phyloP scores from a whole-genome alignment of 2,888 invertebrate genomes.

The Rotaria macrura region DNA sequence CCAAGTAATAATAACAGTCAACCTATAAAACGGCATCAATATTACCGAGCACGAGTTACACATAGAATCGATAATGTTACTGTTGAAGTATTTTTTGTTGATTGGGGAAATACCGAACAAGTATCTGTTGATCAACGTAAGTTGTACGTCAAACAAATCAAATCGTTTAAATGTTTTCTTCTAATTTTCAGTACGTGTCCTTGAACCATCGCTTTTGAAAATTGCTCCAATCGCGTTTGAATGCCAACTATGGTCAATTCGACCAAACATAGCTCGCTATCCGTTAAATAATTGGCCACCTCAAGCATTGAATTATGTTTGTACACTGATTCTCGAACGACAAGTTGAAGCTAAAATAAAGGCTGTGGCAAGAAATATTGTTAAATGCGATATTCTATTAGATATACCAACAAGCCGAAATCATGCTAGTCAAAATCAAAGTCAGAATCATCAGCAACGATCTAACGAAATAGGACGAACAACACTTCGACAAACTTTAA shows the following conservation, averaged over 20 bases:
- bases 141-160: too few relatives aligned
- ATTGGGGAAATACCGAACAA: conserved; percentile 28
- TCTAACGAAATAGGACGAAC: background rate
- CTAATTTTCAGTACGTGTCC: background rate
- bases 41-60: background rate
- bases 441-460: background rate
- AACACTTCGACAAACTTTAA: conserved; percentile 2
- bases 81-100: conserved; percentile 25
- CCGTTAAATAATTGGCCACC: background rate
- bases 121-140: background rate
- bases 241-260: conserved; percentile 25
- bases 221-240: conserved; percentile 20
- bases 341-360: background rate
- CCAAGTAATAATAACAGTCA: background rate
- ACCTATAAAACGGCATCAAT: background rate
- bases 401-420: background rate
- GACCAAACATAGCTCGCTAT: conserved; percentile 16
- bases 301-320: background rate
- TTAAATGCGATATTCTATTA: conserved; percentile 7
- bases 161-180: background rate
- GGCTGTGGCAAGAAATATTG: background rate
- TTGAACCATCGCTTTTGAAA: background rate
- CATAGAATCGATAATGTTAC: conserved; percentile 6
- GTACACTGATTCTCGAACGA: conserved; percentile 10
- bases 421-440: background rate